These are phyloP conservation scores for Sphaerophoria rueppellii DNA, from an alignment of 2,888 invertebrate species.

Conservation along the genomic window DNA sequence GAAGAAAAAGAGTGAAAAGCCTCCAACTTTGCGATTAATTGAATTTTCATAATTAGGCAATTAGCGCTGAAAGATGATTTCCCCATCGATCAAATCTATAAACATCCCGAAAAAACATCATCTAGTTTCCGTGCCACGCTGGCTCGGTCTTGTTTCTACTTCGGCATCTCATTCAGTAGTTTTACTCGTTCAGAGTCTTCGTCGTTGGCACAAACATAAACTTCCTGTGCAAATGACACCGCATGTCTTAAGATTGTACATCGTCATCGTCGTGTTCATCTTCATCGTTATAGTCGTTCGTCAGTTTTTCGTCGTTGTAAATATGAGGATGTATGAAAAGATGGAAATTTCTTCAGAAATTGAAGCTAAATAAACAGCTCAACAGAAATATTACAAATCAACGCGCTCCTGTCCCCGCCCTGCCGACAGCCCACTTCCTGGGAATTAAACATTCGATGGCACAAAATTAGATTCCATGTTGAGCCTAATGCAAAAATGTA, in stretches of 20 bases:
- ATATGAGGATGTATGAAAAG: background rate
- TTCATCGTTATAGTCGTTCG: background rate
- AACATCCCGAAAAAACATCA: slow-evolving; percentile 54
- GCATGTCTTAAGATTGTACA: slow-evolving; percentile 29
- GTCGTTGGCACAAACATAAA: slow-evolving; percentile 60
- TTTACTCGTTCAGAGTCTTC: slow-evolving; percentile 3
- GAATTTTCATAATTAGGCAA: slow-evolving; percentile 70
- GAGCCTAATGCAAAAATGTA: slow-evolving; percentile 33
- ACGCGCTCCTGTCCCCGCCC: background rate
- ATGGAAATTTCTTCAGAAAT: slow-evolving; percentile 31
- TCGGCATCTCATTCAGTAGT: slow-evolving; percentile 2
- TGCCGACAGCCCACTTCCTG: background rate
- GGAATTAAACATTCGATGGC: background rate
- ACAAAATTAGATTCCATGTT: slow-evolving; percentile 24
- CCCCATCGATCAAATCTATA: slow-evolving; percentile 71
- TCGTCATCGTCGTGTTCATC: slow-evolving; percentile 22
- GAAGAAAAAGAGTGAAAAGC: background rate
- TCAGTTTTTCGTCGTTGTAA: background rate
- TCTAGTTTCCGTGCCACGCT: slow-evolving; percentile 13
- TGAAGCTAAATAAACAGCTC: slow-evolving; percentile 27
- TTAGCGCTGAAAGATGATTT: slow-evolving; percentile 72
- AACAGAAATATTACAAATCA: background rate
- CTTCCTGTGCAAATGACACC: slow-evolving; percentile 72
- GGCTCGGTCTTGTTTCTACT: background rate
- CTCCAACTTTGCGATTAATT: slow-evolving; percentile 54